A percentile compares a stretch with the other conserved stretches of the same genome.
phyloP scores from a whole-genome alignment of 2,113 vertebrate species.

The Cairina moschata region DNA sequence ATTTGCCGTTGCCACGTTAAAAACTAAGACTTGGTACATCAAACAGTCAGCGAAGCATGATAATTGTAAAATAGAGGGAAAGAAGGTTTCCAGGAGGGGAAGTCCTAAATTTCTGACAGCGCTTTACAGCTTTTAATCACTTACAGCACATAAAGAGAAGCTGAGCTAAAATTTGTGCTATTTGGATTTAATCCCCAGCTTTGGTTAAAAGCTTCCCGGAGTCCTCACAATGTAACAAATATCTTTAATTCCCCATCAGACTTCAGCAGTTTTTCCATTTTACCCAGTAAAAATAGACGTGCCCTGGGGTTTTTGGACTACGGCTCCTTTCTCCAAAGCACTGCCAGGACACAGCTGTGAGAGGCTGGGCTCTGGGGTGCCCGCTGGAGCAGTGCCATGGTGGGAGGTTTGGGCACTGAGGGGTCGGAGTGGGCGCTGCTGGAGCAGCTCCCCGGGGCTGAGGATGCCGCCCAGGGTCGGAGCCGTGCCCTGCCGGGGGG shows the following conservation, averaged over 20 bases:
- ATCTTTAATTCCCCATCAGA: not conserved
- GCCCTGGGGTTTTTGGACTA: accelerated
- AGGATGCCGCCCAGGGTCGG: too few relatives aligned
- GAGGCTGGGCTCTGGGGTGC: accelerated
- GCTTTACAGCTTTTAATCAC: conserved; percentile 54
- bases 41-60: not conserved
- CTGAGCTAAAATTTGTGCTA: conserved; percentile 46
- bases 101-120: conserved; percentile 48
- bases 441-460: too few relatives aligned
- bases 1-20: not conserved
- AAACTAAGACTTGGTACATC: not conserved
- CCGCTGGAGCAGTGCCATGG: too few relatives aligned
- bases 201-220: conserved; percentile 43
- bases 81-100: conserved; percentile 46
- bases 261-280: accelerated
- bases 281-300: accelerated
- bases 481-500: too few relatives aligned
- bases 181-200: conserved; percentile 56
- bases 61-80: conserved; percentile 36
- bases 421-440: too few relatives aligned
- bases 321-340: not conserved
- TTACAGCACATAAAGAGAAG: not conserved
- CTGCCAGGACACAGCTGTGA: accelerated
- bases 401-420: too few relatives aligned
- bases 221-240: not conserved